Evolutionary conservation across 2,113 vertebrate species (phyloP), one percentile per base, ranked within the genome.

Genomic region (Poeciliopsis occidentalis): DNA sequence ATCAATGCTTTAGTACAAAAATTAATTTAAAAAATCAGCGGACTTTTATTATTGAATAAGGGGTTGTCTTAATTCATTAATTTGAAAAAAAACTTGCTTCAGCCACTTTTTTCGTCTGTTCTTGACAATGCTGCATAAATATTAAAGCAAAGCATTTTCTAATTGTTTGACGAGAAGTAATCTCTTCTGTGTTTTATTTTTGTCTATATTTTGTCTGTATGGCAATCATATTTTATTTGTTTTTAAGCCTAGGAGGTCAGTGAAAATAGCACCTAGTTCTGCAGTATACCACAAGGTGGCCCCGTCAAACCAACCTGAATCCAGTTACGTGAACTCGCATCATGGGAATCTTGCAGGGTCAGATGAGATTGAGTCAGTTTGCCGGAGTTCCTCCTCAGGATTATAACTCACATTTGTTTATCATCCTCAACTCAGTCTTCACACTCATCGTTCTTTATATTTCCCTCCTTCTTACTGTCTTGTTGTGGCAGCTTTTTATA

Each of bases 401-500:
- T 8, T n/a, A 27, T n/a, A 64, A 22, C 41, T 39, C 15, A 51
- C 62, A 51, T 60, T 0, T 71, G 17, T 74, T 73, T 13, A 69
- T 69, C 51, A 60, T 26, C n/a, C 34, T 19, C 61, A 4, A 61
- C 34, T 31, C 24, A n/a, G 10, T 17, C 4, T 64, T 73, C 1
- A 61, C 1, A 15, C 11, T 61, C 3, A 24, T 60, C 32, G 31
- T 62, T 65, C 34, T 37, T 63, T 47, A 75, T 85, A 69, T 57
- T 13, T 30, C 67, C 26, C 47, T 60, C 64, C 64, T 75, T 67
- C 34, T 74, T 3, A 37, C 39, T 69, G 60, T 64, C 32, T 65
- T 74, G 54, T 82, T 78, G 67, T 81, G 30, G n/a, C 51, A 70
- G 73, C 78, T 81, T 83, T 87, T 88, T 85, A 65, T 78, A 80